These are phyloP conservation scores for Andrena minutula DNA, from an alignment of 2,888 invertebrate genomes.

Conservation along the genomic window DNA sequence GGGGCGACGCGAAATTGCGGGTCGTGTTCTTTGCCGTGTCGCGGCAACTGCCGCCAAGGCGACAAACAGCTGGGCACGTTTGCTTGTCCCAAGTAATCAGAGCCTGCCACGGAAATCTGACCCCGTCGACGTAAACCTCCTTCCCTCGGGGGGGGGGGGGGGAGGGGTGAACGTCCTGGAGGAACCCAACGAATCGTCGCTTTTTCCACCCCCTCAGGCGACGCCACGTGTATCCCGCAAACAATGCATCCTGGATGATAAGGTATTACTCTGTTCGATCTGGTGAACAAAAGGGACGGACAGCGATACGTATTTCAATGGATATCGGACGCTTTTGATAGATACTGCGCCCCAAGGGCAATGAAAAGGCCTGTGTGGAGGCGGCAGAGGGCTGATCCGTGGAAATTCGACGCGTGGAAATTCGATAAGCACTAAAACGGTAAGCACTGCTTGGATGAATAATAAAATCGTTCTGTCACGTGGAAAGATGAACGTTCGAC, in stretches of 20 bases:
- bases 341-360: conserved; percentile 15
- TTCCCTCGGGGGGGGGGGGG: no score
- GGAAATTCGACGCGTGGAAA: not conserved
- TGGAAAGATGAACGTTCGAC: no score
- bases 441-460: not conserved
- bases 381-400: not conserved
- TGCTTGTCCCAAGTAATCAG: conserved; percentile 1
- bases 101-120: not conserved
- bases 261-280: conserved; percentile 23
- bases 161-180: no score
- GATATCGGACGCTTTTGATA: conserved; percentile 32
- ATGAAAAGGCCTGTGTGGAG: not conserved
- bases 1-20: conserved; percentile 16
- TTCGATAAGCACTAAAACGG: not conserved
- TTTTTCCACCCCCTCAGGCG: not conserved
- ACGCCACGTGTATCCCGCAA: not conserved
- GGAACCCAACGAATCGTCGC: not conserved
- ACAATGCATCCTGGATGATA: conserved; percentile 21
- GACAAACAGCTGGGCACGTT: conserved; percentile 1
- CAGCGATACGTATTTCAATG: conserved; percentile 39
- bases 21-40: conserved; percentile 1
- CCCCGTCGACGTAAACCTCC: not conserved
- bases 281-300: conserved; percentile 3
- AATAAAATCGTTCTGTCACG: not conserved
- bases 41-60: not conserved